A percentile compares a stretch with the other conserved stretches of the same genome.
phyloP scores from a whole-genome alignment of 2,113 vertebrate species.

The Prionailurus bengalensis region DNA sequence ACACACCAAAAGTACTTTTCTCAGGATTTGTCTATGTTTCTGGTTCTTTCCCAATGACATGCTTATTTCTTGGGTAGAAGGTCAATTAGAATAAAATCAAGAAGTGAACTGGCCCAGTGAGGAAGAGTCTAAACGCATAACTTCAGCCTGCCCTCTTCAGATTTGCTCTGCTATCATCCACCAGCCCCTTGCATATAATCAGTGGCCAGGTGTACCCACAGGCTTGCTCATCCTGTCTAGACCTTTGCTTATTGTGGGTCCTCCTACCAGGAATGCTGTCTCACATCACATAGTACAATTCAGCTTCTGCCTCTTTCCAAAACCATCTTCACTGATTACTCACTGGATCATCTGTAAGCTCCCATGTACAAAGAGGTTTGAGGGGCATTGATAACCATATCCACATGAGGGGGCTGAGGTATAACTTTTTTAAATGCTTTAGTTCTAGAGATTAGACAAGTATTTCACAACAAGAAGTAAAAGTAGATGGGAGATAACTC shows the following conservation, averaged over 20 bases:
- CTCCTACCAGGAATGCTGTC: neutral
- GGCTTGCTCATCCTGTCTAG: neutral
- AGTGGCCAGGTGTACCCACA: accelerated
- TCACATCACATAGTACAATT: neutral
- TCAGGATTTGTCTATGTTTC: neutral
- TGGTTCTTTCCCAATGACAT: neutral
- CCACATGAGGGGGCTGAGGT: neutral
- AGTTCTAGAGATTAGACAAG: neutral
- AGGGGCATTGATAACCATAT: neutral
- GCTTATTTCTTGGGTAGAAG: too few species aligned
- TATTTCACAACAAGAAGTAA: neutral
- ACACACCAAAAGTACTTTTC: neutral
- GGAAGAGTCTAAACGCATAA: neutral
- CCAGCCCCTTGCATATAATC: accelerated
- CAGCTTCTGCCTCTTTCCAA: neutral
- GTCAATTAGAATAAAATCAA: neutral
- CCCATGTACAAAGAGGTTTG: too few species aligned
- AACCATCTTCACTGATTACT: neutral
- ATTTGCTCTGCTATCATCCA: accelerated
- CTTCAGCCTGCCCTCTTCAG: neutral
- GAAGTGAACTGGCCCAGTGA: too few species aligned
- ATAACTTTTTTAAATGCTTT: neutral
- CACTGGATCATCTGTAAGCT: neutral
- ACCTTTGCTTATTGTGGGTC: neutral
- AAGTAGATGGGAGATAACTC: neutral